Base-by-base conservation (phyloP, 2,797 vertebrate species). In the Atherinosoma microstoma region DNA sequence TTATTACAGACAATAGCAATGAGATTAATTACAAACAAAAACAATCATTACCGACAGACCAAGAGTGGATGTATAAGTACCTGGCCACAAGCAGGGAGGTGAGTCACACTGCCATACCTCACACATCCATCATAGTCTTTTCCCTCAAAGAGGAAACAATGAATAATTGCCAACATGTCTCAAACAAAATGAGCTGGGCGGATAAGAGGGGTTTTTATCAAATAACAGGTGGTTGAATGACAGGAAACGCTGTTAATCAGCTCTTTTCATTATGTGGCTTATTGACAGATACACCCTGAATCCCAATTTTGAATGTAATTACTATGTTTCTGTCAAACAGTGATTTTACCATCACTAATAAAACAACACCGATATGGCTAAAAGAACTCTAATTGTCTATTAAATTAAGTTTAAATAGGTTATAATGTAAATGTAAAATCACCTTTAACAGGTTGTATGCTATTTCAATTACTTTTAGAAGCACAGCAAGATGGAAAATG, bases 211-310 rank as follows among this genome's bases (percentile, higher is more conserved):
- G 65, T 27, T 49, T 81, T 85, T 58, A 56, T 76, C 62, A 75
- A 78, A 75, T 80, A 79, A 79, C 85, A 89, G 87, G 86, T 83
- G 87, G 53, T 7, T 64, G 61, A 83, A 63, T 4, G 30, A 51
- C 70, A 57, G 72, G 76, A 82, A 61, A 5, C 62, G 54, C 75
- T 49, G 24, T 79, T 76, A 75, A 88, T 87, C 73, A 70, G 70
- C 9, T 81, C 76, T 67, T 85, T 85, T 82, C 76, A 84, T 80
- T 45, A 51, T 45, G 63, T 32, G 45, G 78, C 54, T 80, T 80
- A 87, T 84, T 84, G 84, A 89, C 70, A 58, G 73, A 84, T 15
- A 40, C 73, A 64, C 64, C 82, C 67, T 69, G 71, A 59, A 22
- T 2, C 29, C 49, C 74, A 78, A 82, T 67, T 87, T 83, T 59